Conservation (phyloP, 2,888 invertebrate genomes). For the Epinotia bilunana region DNA sequence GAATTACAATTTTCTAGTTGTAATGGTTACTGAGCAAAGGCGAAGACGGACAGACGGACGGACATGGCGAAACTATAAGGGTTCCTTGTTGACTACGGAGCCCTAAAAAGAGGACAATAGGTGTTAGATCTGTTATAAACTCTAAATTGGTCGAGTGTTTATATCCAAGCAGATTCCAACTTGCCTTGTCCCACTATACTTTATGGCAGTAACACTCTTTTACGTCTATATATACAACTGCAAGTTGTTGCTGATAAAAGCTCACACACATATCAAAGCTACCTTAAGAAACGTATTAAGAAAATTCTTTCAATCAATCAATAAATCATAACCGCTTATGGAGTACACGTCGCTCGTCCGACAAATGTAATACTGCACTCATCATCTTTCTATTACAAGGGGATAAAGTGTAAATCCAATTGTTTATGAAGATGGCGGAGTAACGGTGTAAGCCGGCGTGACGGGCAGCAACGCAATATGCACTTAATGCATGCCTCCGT, state of each 20-base stretch:
- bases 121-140: too few species aligned
- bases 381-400: constrained; percentile 51
- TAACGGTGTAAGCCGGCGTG: constrained; percentile 70
- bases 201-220: background rate
- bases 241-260: constrained; percentile 24
- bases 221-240: constrained; percentile 12
- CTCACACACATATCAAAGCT: constrained; percentile 26
- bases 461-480: constrained; percentile 64
- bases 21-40: too few species aligned
- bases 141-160: background rate
- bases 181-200: background rate
- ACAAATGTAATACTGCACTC: constrained; percentile 47
- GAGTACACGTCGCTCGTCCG: constrained; percentile 46
- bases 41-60: too few species aligned
- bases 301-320: constrained; percentile 53
- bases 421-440: constrained; percentile 48
- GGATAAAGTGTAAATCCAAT: constrained; percentile 53
- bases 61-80: too few species aligned
- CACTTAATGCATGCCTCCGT: constrained; percentile 66
- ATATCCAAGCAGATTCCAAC: background rate
- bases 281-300: constrained; percentile 38
- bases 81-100: too few species aligned
- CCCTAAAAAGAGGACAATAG: too few species aligned
- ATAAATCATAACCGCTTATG: constrained; percentile 55
- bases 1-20: too few species aligned